Evolutionary conservation across 2,113 vertebrate species (phyloP).

Genomic region (Trogon melanurus): DNA sequence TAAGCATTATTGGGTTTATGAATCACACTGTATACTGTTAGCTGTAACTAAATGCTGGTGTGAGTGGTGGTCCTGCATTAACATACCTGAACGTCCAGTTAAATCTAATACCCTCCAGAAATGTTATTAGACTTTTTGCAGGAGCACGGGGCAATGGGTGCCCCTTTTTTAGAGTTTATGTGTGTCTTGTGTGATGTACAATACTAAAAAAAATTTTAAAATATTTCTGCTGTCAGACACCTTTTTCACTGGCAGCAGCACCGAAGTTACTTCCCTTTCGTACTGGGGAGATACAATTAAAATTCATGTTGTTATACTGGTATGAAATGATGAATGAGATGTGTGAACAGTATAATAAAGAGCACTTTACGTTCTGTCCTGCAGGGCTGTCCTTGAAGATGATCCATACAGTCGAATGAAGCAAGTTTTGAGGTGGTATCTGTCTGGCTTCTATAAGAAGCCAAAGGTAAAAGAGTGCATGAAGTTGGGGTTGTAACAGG

Average conservation of each 20-base stretch:
- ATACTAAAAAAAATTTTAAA: not conserved
- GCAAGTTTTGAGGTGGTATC: constrained; percentile 90
- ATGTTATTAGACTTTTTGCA: not conserved
- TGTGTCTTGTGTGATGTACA: not conserved
- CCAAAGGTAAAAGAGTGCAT: constrained; percentile 83
- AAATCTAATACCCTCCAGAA: not conserved
- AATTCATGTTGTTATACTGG: not conserved
- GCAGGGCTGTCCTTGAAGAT: constrained; percentile 86
- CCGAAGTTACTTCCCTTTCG: not conserved
- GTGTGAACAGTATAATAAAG: not conserved
- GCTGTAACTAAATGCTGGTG: not conserved
- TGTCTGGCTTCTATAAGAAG: constrained; percentile 97
- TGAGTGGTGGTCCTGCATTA: not conserved
- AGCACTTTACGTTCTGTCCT: not conserved
- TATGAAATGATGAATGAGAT: not conserved
- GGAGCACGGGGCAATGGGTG: not conserved
- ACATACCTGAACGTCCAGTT: not conserved
- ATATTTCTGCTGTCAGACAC: not conserved
- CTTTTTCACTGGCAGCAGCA: not conserved
- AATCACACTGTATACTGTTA: too few relatives aligned
- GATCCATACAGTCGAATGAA: constrained; percentile 88
- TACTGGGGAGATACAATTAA: not conserved
- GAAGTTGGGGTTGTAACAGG: not conserved
- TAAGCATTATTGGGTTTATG: too few relatives aligned
- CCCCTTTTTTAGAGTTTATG: not conserved